A percentile compares a stretch with the other conserved stretches of the same genome.
phyloP scores from a whole-genome alignment of 1,140 invertebrate genomes.

The Macrosteles quadrilineatus region DNA sequence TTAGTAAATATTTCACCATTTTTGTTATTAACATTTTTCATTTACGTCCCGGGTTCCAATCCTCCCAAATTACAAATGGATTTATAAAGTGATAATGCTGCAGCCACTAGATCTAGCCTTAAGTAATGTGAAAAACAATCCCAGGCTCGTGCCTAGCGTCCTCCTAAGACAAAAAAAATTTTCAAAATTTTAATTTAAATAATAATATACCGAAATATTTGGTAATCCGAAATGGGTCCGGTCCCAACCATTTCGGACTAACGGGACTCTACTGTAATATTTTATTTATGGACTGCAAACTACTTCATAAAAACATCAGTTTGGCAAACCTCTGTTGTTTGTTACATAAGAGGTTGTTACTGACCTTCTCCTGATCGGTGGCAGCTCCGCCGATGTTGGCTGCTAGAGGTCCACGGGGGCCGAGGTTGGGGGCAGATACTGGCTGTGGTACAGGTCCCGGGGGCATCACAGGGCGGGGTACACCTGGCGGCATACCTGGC shows the following conservation, averaged over 20 bases:
- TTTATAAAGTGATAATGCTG: neutral
- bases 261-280: too few species aligned
- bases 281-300: neutral
- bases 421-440: neutral
- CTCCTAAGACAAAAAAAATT: too few species aligned
- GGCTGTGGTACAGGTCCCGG: neutral
- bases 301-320: neutral
- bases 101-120: too few species aligned
- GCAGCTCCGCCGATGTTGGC: conserved; percentile 18
- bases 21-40: too few species aligned
- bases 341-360: neutral
- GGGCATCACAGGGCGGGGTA: conserved; percentile 8
- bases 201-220: neutral
- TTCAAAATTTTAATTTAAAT: neutral
- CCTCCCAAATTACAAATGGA: too few species aligned
- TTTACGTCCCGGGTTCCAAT: too few species aligned
- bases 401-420: neutral
- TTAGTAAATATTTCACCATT: too few species aligned
- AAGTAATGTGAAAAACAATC: too few species aligned
- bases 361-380: conserved; percentile 40
- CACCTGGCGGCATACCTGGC: neutral
- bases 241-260: too few species aligned
- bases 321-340: neutral
- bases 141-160: too few species aligned
- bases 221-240: too few species aligned